Conservation (phyloP, 2,113 vertebrate species). For the Thunnus thynnus region DNA sequence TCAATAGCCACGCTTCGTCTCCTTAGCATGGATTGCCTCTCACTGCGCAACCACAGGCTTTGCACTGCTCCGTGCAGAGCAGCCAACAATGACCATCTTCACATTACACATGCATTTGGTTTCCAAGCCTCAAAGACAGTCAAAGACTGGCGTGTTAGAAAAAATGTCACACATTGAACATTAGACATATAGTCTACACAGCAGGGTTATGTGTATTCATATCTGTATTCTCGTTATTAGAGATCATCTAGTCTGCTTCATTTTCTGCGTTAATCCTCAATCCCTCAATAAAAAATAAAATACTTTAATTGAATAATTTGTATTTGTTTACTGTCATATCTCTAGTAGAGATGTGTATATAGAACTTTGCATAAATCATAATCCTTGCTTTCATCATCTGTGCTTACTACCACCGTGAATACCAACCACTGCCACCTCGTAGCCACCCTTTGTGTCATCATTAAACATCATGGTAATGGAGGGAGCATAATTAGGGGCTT, state of each 20-base stretch:
- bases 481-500: not conserved
- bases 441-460: constrained; percentile 13
- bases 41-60: constrained; percentile 52
- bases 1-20: constrained; percentile 72
- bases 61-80: constrained; percentile 22
- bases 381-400: constrained; percentile 6
- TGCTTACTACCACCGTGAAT: not conserved
- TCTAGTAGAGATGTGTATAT: constrained; percentile 14
- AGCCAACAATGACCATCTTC: constrained; percentile 9
- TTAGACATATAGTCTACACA: not conserved
- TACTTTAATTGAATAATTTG: not conserved
- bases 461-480: constrained; percentile 3
- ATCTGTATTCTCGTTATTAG: too few relatives aligned
- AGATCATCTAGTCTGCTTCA: too few relatives aligned
- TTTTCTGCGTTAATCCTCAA: too few relatives aligned
- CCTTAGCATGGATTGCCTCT: constrained; percentile 71
- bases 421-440: constrained; percentile 11
- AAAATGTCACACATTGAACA: constrained; percentile 4
- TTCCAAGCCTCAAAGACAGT: not conserved
- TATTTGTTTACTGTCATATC: constrained; percentile 4
- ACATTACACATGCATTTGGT: not conserved
- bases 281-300: too few relatives aligned
- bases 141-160: constrained; percentile 5
- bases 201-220: too few relatives aligned
- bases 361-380: constrained; percentile 3